Percentiles rank a stretch among this genome's conserved stretches.
phyloP scores from a whole-genome alignment of 2,113 vertebrate genomes.

The Bombycilla garrulus region DNA sequence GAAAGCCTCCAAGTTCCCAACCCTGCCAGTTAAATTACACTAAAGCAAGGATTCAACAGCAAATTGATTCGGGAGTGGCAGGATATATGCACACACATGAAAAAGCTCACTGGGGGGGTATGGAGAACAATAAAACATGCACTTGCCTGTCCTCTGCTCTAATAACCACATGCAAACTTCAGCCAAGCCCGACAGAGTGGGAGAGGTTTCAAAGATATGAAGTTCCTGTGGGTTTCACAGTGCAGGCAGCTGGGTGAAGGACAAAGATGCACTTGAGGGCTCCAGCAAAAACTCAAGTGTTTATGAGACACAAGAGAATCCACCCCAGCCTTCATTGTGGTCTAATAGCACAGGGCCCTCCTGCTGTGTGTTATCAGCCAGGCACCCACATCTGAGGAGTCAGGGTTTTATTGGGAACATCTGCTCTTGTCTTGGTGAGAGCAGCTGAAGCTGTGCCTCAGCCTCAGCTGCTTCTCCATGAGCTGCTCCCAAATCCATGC shows the following conservation, averaged over 20 bases:
- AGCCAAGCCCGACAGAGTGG: conserved; percentile 19
- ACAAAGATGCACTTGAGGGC: neutral
- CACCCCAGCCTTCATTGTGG: neutral
- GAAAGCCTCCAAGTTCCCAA: neutral
- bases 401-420: neutral
- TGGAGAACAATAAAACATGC: neutral
- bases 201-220: neutral
- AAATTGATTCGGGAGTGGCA: neutral
- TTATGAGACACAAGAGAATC: neutral
- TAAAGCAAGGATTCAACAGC: neutral
- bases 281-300: neutral
- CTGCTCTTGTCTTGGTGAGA: neutral
- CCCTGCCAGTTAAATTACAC: conserved; percentile 5
- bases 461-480: neutral
- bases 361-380: neutral
- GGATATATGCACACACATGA: neutral
- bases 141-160: conserved; percentile 29
- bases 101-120: neutral
- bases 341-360: neutral
- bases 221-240: conserved; percentile 3
- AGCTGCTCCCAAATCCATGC: neutral
- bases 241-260: neutral
- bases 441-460: neutral
- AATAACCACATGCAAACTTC: neutral
- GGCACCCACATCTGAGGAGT: conserved; percentile 12